Percentiles rank a stretch among this genome's conserved stretches.
These are phyloP conservation scores for Eurystomus glaucurus DNA, from an alignment of 2,797 vertebrate species.

Conservation along the genomic window DNA sequence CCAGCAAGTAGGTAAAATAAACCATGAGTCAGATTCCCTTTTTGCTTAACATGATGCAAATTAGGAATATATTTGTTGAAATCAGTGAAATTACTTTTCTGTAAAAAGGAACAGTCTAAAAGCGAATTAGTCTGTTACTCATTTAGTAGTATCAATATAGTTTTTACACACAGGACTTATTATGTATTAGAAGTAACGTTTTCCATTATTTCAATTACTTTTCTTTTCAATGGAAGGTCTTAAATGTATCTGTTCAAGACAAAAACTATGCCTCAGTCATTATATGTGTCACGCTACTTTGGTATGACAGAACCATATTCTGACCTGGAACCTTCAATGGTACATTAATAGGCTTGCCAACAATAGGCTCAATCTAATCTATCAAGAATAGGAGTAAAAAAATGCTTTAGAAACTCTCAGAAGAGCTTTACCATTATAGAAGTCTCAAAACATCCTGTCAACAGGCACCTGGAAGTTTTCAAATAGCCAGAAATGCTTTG, in stretches of 20 bases:
- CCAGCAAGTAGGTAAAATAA: conserved; percentile 9
- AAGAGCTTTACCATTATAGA: not conserved
- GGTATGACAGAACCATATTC: not conserved
- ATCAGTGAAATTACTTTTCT: not conserved
- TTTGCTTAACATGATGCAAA: not conserved
- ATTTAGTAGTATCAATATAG: not conserved
- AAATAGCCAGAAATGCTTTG: not conserved
- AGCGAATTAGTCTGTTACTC: not conserved
- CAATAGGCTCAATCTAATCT: not conserved
- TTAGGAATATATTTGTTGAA: not conserved
- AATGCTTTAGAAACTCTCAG: not conserved
- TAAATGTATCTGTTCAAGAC: not conserved
- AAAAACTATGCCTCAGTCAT: not conserved
- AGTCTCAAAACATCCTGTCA: not conserved
- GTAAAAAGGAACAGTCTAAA: not conserved
- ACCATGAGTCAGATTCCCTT: not conserved
- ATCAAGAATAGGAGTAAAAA: not conserved
- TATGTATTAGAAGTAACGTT: not conserved
- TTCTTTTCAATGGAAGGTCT: not conserved
- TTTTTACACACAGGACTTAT: not conserved
- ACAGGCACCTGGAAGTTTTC: not conserved
- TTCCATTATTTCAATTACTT: not conserved
- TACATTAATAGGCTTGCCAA: not conserved
- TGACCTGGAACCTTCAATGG: not conserved
- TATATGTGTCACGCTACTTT: fast-evolving